Conservation (phyloP, 2,113 vertebrate genomes). For the Tachysurus fulvidraco region DNA sequence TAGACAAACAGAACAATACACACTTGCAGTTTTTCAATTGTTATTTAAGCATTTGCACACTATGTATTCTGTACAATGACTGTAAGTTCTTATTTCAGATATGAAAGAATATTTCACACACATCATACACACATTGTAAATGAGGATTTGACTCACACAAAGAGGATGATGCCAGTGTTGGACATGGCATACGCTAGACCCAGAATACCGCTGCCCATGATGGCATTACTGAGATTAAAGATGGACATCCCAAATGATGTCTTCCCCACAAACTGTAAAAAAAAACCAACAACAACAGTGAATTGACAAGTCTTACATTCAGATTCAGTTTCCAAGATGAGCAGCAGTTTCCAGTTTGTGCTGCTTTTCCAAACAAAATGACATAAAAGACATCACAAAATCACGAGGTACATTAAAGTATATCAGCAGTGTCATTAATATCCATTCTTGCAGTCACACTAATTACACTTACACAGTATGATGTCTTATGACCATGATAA, state of each 20-base stretch:
- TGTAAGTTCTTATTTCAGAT: background rate
- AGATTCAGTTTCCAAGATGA: background rate
- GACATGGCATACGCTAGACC: slow-evolving; percentile 83
- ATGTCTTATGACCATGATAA: background rate
- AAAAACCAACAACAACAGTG: slow-evolving; percentile 3
- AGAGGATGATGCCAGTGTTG: slow-evolving; percentile 81
- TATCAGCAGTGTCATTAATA: background rate
- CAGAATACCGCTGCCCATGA: slow-evolving; percentile 85
- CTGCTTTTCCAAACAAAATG: slow-evolving; percentile 7
- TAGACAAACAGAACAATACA: background rate
- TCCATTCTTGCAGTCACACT: background rate
- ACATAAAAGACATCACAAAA: background rate
- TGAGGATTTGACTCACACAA: slow-evolving; percentile 75
- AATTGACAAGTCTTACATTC: background rate
- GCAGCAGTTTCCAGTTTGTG: background rate
- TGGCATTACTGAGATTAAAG: slow-evolving; percentile 87
- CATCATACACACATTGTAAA: slow-evolving; percentile 20
- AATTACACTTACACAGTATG: background rate
- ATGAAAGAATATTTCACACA: background rate
- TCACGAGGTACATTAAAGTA: background rate
- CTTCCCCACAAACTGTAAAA: slow-evolving; percentile 80
- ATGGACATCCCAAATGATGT: slow-evolving; percentile 84
- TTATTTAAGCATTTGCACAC: background rate
- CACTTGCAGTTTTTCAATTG: background rate
- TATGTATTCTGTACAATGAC: background rate